Evolutionary conservation across 2,113 vertebrate genomes (phyloP).

Genomic region (Mus pahari): DNA sequence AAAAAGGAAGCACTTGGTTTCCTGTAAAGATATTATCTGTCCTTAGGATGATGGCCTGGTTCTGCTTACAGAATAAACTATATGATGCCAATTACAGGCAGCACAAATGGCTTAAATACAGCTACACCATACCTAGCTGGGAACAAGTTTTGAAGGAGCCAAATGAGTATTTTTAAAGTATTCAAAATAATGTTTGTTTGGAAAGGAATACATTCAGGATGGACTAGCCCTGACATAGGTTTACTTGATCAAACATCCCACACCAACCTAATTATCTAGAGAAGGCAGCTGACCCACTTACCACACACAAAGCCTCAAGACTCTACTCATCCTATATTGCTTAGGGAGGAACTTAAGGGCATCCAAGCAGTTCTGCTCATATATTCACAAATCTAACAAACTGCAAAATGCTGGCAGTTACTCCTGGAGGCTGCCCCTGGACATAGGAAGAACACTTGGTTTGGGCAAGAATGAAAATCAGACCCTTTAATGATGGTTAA

Average conservation of each 20-base stretch:
- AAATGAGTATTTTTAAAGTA: conserved; percentile 46
- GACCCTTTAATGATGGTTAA: background rate
- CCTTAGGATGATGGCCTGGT: conserved; percentile 23
- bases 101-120: background rate
- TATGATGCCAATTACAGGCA: background rate
- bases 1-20: conserved; percentile 52
- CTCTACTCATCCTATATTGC: background rate
- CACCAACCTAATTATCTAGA: background rate
- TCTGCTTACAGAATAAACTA: conserved; percentile 40
- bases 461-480: conserved; percentile 33
- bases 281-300: background rate
- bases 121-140: background rate
- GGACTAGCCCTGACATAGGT: background rate
- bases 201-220: background rate
- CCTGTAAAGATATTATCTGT: conserved; percentile 19
- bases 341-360: background rate
- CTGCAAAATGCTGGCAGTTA: background rate
- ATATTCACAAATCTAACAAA: background rate
- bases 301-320: background rate
- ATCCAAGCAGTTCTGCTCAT: background rate
- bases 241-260: conserved; percentile 46
- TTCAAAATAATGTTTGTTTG: conserved; percentile 32
- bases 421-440: background rate
- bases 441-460: background rate
- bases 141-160: conserved; percentile 16